Evolutionary conservation across 1,140 invertebrate species (phyloP), one percentile per base, ranked within the genome.

Genomic region (Cardiocondyla obscurior): DNA sequence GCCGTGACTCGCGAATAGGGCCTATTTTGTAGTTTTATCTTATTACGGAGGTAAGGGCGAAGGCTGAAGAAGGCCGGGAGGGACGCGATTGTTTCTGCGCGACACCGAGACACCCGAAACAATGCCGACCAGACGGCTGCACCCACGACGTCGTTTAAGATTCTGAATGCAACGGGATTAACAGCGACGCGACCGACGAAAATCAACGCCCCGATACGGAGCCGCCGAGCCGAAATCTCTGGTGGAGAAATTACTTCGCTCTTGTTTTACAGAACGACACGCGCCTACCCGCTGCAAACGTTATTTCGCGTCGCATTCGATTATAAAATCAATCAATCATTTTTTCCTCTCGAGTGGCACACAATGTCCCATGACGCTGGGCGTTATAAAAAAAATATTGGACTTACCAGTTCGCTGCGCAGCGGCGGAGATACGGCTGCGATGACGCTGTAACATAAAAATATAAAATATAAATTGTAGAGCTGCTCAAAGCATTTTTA

Each of bases 11-110:
- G 51, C 51, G 19, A 19, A 44, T 5, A 16, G n/a, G 67, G 22
- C 7, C 46, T 16, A 16, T 65, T 79, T 79, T 79, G 69, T 46
- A 53, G 30, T 67, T 67, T 79, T 67, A 79, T 19, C 62, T 67
- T 79, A 36, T 58, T 58, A 53, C 22, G 22, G 5, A 16, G 3
- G 12, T 28, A 14, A 14, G n/a, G 6, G 0, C 19, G 51, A 1
- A 1, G 25, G 0, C 10, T 1, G 7, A 1, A 53, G 49, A 53
- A 46, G n/a, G 39, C 7, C 39, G 39, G 8, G 39, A 10, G 6
- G 12, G 22, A 25, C n/a, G 51, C 64, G 22, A 46, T 44, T 65
- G 42, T 79, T 55, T 55, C 53, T 42, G 28, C 58, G 6, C 64
- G 39, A 36, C 8, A 28, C 44, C 60, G 62, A 53, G 62, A 55